A percentile compares a stretch with the other conserved stretches of the same genome.
These are phyloP conservation scores for Alcedo quadribrachys DNA, from an alignment of 2,797 vertebrate genomes.

Conservation along the genomic window DNA sequence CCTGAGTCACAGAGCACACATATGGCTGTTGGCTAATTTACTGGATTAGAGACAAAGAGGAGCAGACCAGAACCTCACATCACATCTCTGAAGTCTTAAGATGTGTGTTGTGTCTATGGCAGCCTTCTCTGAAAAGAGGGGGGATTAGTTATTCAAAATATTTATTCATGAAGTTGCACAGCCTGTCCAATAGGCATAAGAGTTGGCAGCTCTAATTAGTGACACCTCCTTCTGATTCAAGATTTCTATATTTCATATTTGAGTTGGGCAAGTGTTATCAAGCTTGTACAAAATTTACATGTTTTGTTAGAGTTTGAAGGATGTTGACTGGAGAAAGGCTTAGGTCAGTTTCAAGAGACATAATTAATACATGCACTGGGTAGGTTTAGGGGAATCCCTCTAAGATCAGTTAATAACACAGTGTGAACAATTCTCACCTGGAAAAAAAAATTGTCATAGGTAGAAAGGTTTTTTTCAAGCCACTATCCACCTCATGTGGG, in stretches of 20 bases:
- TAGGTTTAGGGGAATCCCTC: not conserved
- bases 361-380: not conserved
- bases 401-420: not conserved
- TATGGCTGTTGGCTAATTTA: not conserved
- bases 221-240: not conserved
- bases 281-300: not conserved
- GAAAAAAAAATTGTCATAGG: not conserved
- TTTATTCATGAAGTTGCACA: not conserved
- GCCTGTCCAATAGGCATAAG: not conserved
- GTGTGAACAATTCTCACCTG: not conserved
- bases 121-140: not conserved
- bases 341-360: not conserved
- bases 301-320: not conserved
- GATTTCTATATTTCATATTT: not conserved
- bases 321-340: not conserved
- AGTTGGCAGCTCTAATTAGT: not conserved
- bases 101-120: not conserved
- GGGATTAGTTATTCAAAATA: not conserved
- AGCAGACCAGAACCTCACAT: not conserved
- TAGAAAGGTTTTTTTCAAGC: not conserved
- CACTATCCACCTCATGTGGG: not conserved
- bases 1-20: not conserved
- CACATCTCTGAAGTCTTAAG: not conserved
- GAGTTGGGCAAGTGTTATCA: not conserved
- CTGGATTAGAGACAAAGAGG: not conserved